phyloP scores from a whole-genome alignment of 2,888 invertebrate species.

The Lamproptera curius region DNA sequence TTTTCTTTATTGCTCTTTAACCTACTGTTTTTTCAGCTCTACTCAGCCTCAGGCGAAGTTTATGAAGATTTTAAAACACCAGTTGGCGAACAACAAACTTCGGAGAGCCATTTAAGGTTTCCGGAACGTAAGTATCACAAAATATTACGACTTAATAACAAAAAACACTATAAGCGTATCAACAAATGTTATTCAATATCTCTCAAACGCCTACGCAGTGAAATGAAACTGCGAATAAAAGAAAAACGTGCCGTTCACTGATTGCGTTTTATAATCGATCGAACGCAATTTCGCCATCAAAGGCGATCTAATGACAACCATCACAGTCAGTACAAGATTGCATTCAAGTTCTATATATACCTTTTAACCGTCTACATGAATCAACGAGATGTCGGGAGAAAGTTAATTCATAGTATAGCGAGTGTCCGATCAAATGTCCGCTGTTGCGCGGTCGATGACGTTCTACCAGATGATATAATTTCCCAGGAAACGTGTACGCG shows the following conservation, averaged over 20 bases:
- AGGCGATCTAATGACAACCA: neutral
- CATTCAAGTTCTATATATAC: too few relatives aligned
- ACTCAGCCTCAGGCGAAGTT: neutral
- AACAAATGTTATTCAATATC: conserved; percentile 1
- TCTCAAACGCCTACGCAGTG: neutral
- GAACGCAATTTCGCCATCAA: neutral
- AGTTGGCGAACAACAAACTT: conserved; percentile 52
- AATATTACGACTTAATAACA: neutral
- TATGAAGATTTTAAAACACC: conserved; percentile 32
- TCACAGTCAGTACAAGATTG: neutral
- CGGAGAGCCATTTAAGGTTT: conserved; percentile 56
- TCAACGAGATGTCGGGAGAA: conserved; percentile 12
- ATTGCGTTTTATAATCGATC: conserved; percentile 8
- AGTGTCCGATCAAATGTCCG: neutral
- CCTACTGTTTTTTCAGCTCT: neutral
- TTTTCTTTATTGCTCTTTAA: too few relatives aligned
- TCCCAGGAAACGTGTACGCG: conserved; percentile 47
- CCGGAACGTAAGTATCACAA: conserved; percentile 54
- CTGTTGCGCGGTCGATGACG: conserved; percentile 1
- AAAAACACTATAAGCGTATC: neutral
- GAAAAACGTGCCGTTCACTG: conserved; percentile 4
- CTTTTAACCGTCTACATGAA: too few relatives aligned
- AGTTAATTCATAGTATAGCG: conserved; percentile 4
- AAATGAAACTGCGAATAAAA: conserved; percentile 7
- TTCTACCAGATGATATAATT: conserved; percentile 12